Base-by-base conservation (phyloP, 1,140 invertebrate species). In the Harpegnathos saltator region DNA sequence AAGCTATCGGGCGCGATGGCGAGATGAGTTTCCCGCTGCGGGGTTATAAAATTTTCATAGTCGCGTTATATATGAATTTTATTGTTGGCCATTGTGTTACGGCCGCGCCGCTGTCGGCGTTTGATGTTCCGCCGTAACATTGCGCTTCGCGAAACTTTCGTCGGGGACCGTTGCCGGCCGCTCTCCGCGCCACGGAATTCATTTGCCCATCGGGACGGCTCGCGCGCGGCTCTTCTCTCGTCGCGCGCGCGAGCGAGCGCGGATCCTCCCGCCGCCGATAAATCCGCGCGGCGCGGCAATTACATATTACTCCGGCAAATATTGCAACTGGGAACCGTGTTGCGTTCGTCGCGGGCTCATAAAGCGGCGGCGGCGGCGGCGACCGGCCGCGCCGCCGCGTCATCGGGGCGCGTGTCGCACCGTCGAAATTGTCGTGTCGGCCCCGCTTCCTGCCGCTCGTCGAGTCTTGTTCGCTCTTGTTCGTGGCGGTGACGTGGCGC, bases 1-100 rank as follows among this genome's bases (percentile, higher is more conserved):
- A 33, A 56, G 29, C 19, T 52, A 63, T 29, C 56, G 22, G 19
- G 14, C 19, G 65, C 11, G 24, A 69, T 7, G 54, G 12, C 19
- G 61, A 54, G 22, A 69, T 81, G 38, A 17, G 61, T 44, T 82
- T 84, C 19, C 66, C 24, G 29, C 15, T 12, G n/a, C 26, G 19
- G 33, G 14, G 71, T 75, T 52, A 74, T 85, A 85, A 85, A 85
- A 63, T 84, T 85, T 85, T 85, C 83, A 85, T 69, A 65, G 66
- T 59, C 26, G 52, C 33, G n/a, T 58, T 68, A 52, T 62, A 48
- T 56, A 61, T n/a, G 62, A 68, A 61, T 82, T 85, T 85, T 85
- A 85, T 69, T 82, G 22, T n/a, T 29, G 69, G 12, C 29, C 38
- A 38, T 58, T 69, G 65, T 69, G 65, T 78, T 71, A 59, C 58